Percentiles rank a stretch among this genome's conserved stretches.
phyloP scores from a whole-genome alignment of 1,140 invertebrate genomes.

The Lysiphlebus fabarum region DNA sequence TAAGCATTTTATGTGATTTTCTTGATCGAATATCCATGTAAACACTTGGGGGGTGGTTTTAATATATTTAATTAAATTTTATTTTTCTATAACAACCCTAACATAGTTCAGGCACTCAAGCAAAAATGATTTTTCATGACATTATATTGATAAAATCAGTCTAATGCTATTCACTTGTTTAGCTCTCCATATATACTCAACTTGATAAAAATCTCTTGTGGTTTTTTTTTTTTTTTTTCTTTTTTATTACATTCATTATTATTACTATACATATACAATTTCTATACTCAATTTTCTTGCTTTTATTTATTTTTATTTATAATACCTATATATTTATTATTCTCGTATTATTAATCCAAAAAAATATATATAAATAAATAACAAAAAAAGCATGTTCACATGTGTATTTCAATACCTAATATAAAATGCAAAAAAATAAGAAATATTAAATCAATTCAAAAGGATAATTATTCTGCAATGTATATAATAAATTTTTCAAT shows the following conservation, averaged over 20 bases:
- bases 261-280: background rate
- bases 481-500: constrained; percentile 14
- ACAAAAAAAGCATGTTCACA: no score
- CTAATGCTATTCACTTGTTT: constrained; percentile 24
- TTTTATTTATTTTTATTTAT: no score
- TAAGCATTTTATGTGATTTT: no score
- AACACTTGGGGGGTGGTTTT: no score
- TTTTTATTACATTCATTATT: background rate
- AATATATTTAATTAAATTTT: no score
- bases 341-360: no score
- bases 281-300: background rate
- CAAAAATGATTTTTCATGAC: constrained; percentile 22
- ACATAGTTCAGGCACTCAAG: constrained; percentile 10
- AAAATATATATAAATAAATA: no score
- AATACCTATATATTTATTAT: no score
- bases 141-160: constrained; percentile 20
- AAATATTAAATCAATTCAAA: constrained; percentile 8
- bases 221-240: background rate
- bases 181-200: background rate
- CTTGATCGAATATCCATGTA: no score
- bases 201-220: background rate
- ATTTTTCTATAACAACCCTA: background rate
- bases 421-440: background rate
- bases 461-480: constrained; percentile 7
- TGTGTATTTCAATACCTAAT: no score